These are phyloP conservation scores for Hoplostethus atlanticus DNA, from an alignment of 2,797 vertebrate genomes.

Conservation along the genomic window DNA sequence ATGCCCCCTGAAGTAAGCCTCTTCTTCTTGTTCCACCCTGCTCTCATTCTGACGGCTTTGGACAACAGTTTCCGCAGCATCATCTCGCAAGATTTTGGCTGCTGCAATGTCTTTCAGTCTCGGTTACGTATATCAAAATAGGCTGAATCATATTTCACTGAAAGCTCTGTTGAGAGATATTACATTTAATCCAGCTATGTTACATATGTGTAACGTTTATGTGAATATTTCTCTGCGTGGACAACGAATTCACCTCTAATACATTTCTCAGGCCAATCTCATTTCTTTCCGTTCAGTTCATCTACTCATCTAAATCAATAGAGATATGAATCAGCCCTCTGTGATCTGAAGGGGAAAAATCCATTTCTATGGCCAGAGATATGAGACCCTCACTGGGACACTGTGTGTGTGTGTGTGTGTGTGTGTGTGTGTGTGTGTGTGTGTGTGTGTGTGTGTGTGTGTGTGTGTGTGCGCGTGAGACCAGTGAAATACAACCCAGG, in stretches of 20 bases:
- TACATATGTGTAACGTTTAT: conserved; percentile 30
- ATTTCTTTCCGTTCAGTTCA: conserved; percentile 70
- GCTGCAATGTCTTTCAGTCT: background rate
- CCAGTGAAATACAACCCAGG: conserved; percentile 72
- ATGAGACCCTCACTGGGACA: conserved; percentile 60
- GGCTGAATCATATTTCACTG: too few species aligned
- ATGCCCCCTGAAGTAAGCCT: background rate
- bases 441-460: conserved; percentile 27
- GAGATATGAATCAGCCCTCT: conserved; percentile 75
- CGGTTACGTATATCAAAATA: background rate
- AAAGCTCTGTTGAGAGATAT: too few species aligned
- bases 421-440: conserved; percentile 23
- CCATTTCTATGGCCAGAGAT: conserved; percentile 72
- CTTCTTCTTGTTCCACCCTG: background rate
- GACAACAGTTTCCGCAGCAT: too few species aligned
- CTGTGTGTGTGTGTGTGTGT: conserved; percentile 20
- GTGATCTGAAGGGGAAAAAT: conserved; percentile 72
- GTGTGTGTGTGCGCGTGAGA: conserved; percentile 15
- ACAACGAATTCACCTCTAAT: conserved; percentile 66
- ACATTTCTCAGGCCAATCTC: conserved; percentile 65
- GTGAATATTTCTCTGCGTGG: conserved; percentile 40
- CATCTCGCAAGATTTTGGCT: conserved; percentile 31
- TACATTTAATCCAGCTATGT: background rate
- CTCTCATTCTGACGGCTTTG: conserved; percentile 24
- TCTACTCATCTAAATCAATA: conserved; percentile 75